A percentile compares a stretch with the other conserved stretches of the same genome.
Evolutionary conservation across 2,797 vertebrate species (phyloP).

Genomic region (Sphaeramia orbicularis): DNA sequence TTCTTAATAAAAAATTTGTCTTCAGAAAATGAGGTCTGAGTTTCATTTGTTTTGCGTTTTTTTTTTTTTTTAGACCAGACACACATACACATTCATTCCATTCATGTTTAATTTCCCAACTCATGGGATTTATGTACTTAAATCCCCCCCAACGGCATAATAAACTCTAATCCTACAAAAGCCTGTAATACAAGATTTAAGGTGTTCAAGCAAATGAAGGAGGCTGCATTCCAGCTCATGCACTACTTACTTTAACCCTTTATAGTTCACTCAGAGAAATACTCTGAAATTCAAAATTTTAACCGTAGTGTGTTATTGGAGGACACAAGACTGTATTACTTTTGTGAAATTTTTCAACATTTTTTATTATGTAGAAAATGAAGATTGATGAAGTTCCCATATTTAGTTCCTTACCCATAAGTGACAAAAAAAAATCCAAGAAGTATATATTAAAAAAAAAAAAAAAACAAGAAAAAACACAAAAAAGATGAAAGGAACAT

Average conservation of each 20-base stretch:
- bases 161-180: constrained; percentile 53
- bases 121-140: constrained; percentile 17
- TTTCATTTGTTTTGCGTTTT: constrained; percentile 2
- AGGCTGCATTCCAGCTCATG: constrained; percentile 16
- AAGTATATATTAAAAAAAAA: too few species aligned
- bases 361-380: too few species aligned
- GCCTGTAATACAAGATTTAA: constrained; percentile 42
- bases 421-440: too few species aligned
- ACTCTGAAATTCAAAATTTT: too few species aligned
- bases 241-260: neutral
- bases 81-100: constrained; percentile 2
- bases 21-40: constrained; percentile 63
- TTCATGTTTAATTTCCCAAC: constrained; percentile 43
- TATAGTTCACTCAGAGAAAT: too few species aligned
- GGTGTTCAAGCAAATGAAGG: constrained; percentile 13
- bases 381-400: too few species aligned
- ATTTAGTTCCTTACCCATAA: too few species aligned
- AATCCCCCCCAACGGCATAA: constrained; percentile 49
- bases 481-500: too few species aligned
- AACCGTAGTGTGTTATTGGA: too few species aligned
- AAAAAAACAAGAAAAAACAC: too few species aligned
- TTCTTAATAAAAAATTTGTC: constrained; percentile 86
- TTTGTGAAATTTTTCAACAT: too few species aligned
- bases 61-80: neutral
- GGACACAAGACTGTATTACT: too few species aligned